phyloP scores from a whole-genome alignment of 2,888 invertebrate genomes.

The Anodontia alba region DNA sequence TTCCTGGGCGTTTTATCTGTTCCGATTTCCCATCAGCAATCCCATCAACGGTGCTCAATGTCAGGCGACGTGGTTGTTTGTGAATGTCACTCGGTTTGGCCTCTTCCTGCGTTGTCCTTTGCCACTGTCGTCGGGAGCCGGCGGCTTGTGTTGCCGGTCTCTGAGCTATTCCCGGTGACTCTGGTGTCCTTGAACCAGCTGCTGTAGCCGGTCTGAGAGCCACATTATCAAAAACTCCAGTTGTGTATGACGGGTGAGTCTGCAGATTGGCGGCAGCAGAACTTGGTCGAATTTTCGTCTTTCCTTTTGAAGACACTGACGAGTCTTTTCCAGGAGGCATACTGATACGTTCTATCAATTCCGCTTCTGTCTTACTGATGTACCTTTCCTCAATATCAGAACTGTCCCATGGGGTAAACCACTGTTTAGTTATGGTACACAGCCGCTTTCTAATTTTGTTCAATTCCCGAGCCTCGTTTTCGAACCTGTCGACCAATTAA shows the following conservation, averaged over 20 bases:
- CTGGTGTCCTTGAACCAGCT: slow-evolving; percentile 58
- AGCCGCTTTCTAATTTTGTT: not conserved
- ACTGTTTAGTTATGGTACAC: no score
- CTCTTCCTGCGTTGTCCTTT: slow-evolving; percentile 58
- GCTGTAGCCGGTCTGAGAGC: slow-evolving; percentile 76
- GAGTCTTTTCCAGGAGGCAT: slow-evolving; percentile 59
- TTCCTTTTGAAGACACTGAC: slow-evolving; percentile 50
- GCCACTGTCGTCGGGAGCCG: slow-evolving; percentile 67
- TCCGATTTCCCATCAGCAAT: slow-evolving; percentile 69
- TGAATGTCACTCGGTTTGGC: slow-evolving; percentile 66
- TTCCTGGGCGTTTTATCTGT: slow-evolving; percentile 66
- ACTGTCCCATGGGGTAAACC: not conserved
- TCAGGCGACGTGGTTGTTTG: slow-evolving; percentile 76
- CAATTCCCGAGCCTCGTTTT: slow-evolving; percentile 18
- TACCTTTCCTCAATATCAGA: not conserved
- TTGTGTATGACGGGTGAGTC: slow-evolving; percentile 79
- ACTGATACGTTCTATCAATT: not conserved
- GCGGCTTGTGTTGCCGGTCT: slow-evolving; percentile 80
- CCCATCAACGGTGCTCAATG: slow-evolving; percentile 79
- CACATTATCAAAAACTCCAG: slow-evolving; percentile 78
- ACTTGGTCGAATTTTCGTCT: slow-evolving; percentile 79
- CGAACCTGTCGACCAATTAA: slow-evolving; percentile 5
- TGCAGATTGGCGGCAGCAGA: slow-evolving; percentile 83
- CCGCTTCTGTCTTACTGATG: not conserved
- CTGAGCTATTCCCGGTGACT: slow-evolving; percentile 44